Percentiles rank a stretch among this genome's conserved stretches.
These are phyloP conservation scores for Cephus pulcher DNA, from an alignment of 2,888 invertebrate species.

Conservation along the genomic window DNA sequence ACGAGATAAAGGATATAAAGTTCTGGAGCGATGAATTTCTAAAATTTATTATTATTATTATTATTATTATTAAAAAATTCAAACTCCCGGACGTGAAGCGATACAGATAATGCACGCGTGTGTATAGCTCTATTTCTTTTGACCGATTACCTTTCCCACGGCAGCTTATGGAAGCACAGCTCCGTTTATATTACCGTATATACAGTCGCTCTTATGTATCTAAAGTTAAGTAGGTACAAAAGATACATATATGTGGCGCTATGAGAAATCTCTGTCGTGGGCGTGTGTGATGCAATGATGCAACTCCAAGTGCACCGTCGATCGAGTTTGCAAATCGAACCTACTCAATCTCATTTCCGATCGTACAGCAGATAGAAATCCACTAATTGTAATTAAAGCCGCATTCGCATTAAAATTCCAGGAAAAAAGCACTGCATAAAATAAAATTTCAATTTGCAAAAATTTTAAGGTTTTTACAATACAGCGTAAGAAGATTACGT, in stretches of 20 bases:
- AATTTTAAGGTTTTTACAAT: background rate
- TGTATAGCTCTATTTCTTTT: conserved; percentile 50
- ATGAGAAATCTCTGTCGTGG: conserved; percentile 54
- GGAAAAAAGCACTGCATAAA: fast-evolving
- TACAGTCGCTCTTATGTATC: conserved; percentile 33
- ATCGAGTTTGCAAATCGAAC: conserved; percentile 47
- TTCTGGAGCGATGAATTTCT: background rate
- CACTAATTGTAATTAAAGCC: background rate
- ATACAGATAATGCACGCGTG: background rate
- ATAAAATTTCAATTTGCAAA: background rate
- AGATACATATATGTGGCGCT: conserved; percentile 36
- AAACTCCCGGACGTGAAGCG: background rate
- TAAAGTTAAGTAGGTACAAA: conserved; percentile 15
- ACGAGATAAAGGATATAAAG: background rate
- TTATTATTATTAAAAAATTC: background rate
- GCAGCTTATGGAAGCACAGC: conserved; percentile 39
- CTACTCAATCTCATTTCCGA: conserved; percentile 27
- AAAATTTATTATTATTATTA: background rate
- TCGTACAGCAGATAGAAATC: background rate
- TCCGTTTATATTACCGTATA: conserved; percentile 43
- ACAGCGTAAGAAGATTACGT: background rate
- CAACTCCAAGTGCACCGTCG: conserved; percentile 19
- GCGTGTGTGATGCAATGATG: conserved; percentile 44
- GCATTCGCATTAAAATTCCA: background rate
- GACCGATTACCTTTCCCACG: conserved; percentile 62